Percentiles rank a stretch among this genome's conserved stretches.
These are phyloP conservation scores for Sylvietta virens DNA, from an alignment of 2,113 vertebrate genomes.

Conservation along the genomic window DNA sequence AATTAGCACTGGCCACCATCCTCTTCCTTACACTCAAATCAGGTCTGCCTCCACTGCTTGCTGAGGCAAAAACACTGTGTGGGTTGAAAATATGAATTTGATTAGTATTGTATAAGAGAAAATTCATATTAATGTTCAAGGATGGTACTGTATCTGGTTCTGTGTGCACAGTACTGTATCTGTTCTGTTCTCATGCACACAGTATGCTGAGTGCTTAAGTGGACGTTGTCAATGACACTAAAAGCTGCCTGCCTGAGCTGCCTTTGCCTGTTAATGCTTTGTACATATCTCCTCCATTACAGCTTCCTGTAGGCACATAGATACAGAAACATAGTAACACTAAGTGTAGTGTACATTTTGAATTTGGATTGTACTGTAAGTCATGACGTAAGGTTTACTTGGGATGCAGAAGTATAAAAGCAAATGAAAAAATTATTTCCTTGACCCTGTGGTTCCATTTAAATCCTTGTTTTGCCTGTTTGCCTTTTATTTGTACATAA, in stretches of 20 bases:
- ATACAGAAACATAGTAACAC: neutral
- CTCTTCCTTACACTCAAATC: neutral
- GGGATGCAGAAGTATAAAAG: neutral
- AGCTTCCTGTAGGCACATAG: neutral
- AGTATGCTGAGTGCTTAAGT: neutral
- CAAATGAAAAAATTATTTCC: neutral
- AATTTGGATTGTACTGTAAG: neutral
- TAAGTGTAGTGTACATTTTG: neutral
- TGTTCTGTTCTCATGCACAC: neutral
- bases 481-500: neutral
- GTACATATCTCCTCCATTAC: neutral
- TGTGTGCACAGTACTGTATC: rapidly evolving
- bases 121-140: neutral
- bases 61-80: neutral
- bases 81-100: neutral
- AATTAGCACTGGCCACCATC: neutral
- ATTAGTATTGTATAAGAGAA: neutral
- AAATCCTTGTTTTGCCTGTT: neutral
- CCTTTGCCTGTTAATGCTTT: neutral
- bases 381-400: neutral
- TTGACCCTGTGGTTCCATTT: neutral
- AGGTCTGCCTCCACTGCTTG: neutral
- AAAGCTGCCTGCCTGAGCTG: neutral
- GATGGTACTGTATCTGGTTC: neutral
- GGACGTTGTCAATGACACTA: neutral